Base-by-base conservation (phyloP, 2,113 vertebrate genomes). In the Rhombomys opimus region DNA sequence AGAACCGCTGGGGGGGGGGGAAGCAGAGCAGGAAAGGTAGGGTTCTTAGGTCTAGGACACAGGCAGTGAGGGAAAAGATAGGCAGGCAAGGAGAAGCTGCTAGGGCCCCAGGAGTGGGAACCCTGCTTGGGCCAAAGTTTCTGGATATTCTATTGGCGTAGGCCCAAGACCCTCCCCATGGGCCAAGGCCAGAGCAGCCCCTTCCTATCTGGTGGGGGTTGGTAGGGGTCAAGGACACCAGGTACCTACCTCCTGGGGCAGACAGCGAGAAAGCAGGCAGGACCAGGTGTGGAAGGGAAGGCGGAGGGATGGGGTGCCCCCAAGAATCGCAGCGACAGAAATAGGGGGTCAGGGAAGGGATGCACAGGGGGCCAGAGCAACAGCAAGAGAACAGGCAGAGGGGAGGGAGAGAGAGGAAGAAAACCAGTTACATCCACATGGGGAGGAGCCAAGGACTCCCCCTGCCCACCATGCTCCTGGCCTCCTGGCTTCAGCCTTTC, bases 241-340 rank as follows among this genome's bases (percentile, higher is more conserved):
- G 15, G 90, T 96, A 98, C 98, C 98, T 98, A 98, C 98, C 98
- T 98, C 98, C 98, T 97, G 98, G 97, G 98, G 98, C 97, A 97
- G 97, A 97, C 97, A 98, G 98, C 98, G 65, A 97, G 97, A 98
- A 98, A 98, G 97, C 98, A 98, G 97, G 97, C 97, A 96, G 97
- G 98, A 93, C 97, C 98, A 95, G 98, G 96, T 97, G 97, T 98
- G 97, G 98, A 93, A 88, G 96, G 97, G 97, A 94, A 97, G 97
- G 97, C 91, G 73, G 93, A 95, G 95, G 93, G 93, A 86, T 95
- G 97, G 97, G 94, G 82, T 63, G 86, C 93, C 97, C 97, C 97
- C 96, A 12, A 92, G 94, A 96, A 96, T 68, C 78, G 91, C 46
- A 92, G 75, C 67, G 75, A 97, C 52, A 97, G 91, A 97, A 76